phyloP scores from a whole-genome alignment of 2,888 invertebrate genomes.

The Andrena camellia region DNA sequence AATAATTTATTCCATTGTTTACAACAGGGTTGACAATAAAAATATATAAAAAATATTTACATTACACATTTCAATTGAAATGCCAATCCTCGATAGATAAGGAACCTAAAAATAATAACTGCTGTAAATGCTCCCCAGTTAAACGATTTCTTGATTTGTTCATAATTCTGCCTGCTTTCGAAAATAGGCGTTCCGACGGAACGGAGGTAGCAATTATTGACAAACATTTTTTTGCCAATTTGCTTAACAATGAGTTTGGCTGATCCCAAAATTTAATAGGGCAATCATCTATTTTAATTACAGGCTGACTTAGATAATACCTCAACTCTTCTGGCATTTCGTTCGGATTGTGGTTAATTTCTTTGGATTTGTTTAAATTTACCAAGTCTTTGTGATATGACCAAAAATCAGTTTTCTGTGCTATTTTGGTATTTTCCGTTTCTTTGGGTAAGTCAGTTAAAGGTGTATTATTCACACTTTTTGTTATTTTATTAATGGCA shows the following conservation, averaged over 20 bases:
- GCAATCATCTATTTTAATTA: neutral
- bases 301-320: too few species aligned
- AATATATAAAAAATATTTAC: neutral
- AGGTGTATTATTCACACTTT: too few species aligned
- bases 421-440: too few species aligned
- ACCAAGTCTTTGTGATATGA: too few species aligned
- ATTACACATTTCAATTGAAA: neutral
- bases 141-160: constrained; percentile 19
- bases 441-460: too few species aligned
- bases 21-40: too few species aligned
- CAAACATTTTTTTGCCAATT: neutral
- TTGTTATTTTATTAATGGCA: too few species aligned
- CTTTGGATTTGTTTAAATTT: too few species aligned
- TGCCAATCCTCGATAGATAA: neutral
- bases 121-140: constrained; percentile 9
- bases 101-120: constrained; percentile 10
- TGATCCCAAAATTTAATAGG: neutral
- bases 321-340: too few species aligned
- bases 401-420: too few species aligned
- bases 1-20: neutral
- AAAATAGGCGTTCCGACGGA: neutral
- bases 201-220: too few species aligned
- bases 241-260: neutral
- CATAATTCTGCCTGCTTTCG: constrained; percentile 2
- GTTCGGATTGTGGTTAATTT: too few species aligned